Percentiles rank a stretch among this genome's conserved stretches.
Evolutionary conservation across 2,797 vertebrate species (phyloP).

Genomic region (Periophthalmus magnuspinnatus): DNA sequence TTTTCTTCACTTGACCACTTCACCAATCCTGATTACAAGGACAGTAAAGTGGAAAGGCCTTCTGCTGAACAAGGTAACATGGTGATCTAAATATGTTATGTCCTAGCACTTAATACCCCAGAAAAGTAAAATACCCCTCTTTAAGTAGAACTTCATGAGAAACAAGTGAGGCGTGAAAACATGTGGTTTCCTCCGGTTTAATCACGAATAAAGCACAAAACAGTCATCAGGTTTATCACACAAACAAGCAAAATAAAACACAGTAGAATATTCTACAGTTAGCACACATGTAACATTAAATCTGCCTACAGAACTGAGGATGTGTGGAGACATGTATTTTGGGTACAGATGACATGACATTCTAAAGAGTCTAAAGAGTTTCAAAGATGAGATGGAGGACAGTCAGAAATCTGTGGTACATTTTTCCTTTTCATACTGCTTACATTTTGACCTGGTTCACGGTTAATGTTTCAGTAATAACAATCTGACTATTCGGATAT

Average conservation of each 20-base stretch:
- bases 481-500: background rate
- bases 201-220: too few species aligned
- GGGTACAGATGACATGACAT: background rate
- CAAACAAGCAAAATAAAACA: background rate
- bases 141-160: too few species aligned
- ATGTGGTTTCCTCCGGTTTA: too few species aligned
- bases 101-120: too few species aligned
- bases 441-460: background rate
- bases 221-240: background rate
- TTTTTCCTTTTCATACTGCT: background rate
- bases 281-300: background rate
- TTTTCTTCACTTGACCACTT: too few species aligned
- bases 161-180: too few species aligned
- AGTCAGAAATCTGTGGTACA: background rate
- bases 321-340: background rate
- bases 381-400: too few species aligned
- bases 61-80: too few species aligned
- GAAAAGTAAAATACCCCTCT: too few species aligned
- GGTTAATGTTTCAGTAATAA: background rate
- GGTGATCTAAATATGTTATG: too few species aligned
- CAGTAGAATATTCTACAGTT: background rate
- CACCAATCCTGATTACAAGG: too few species aligned
- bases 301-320: background rate
- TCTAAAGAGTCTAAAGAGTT: background rate
- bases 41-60: too few species aligned